phyloP scores from a whole-genome alignment of 1,140 invertebrate genomes.

The Potamilus streckersoni region DNA sequence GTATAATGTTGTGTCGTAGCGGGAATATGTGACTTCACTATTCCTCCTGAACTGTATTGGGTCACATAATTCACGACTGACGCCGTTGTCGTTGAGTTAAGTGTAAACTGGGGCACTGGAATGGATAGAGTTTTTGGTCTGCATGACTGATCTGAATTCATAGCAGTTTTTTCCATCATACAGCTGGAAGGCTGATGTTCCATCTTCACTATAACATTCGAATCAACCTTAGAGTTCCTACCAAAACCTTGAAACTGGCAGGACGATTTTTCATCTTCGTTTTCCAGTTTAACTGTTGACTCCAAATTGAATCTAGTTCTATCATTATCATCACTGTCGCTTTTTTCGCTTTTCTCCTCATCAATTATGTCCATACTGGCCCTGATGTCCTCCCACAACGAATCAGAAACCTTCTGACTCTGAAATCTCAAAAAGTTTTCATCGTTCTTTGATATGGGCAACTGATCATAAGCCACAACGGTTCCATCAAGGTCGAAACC shows the following conservation, averaged over 20 bases:
- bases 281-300: slow-evolving; percentile 53
- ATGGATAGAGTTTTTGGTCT: slow-evolving; percentile 39
- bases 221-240: slow-evolving; percentile 32
- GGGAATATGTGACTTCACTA: slow-evolving; percentile 31
- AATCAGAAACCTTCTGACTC: slow-evolving; percentile 33
- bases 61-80: slow-evolving; percentile 36
- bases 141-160: slow-evolving; percentile 19
- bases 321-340: slow-evolving; percentile 19
- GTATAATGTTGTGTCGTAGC: slow-evolving; percentile 22
- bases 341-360: slow-evolving; percentile 23
- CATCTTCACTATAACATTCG: slow-evolving; percentile 37
- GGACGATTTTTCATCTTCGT: slow-evolving; percentile 49
- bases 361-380: slow-evolving; percentile 53
- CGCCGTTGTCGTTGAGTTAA: slow-evolving; percentile 26
- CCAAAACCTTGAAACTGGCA: slow-evolving; percentile 44
- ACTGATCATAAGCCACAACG: slow-evolving; percentile 28
- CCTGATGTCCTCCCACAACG: slow-evolving; percentile 62
- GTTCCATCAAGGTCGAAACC: slow-evolving; percentile 53
- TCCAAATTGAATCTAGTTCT: slow-evolving; percentile 4
- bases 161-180: slow-evolving; percentile 24
- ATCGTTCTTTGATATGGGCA: no score
- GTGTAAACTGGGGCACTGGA: slow-evolving; percentile 28
- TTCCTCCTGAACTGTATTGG: slow-evolving; percentile 28
- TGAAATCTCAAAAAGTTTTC: slow-evolving; percentile 14
- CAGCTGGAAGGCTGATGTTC: slow-evolving; percentile 37